Evolutionary conservation across 2,113 vertebrate species (phyloP), one percentile per base, ranked within the genome.

Genomic region (Odontophorus gujanensis): DNA sequence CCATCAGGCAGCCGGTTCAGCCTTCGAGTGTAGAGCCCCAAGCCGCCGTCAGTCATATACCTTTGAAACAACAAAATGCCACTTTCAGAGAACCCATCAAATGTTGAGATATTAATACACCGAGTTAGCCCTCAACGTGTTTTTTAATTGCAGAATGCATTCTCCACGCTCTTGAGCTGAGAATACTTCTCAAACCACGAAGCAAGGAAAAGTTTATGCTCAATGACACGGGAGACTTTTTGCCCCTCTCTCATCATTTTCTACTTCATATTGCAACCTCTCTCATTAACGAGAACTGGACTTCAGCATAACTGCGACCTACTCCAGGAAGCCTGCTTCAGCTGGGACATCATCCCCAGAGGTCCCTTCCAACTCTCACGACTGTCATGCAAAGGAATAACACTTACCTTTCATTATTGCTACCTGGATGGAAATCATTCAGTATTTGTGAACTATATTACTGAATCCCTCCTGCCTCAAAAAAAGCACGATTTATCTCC

Each of bases 1-100:
- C 98, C 98, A 80, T 99, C 99, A 0, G 99, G 99, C 65, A 99
- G 97, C n/a, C 99, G 98, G 95, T 99, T 99, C 83, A 99, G 97
- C 61, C 99, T 98, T 9, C 99, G 98, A 0, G 99, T 98, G 87
- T 99, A 99, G 79, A 99, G 98, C 66, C 99, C 98, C 96, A 99
- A 96, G 16, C 99, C 99, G 25, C 99, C 99, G 62, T 99, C 99
- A 0, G 99, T 99, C 98, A 99, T 98, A 87, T 99, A 99, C 92
- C 99, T 99, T 97, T 18, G 69, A 86, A 66, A 93, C 11, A 89
- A 32, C 48, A 24, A 34, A 55, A 58, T 0, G 18, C 18, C 30
- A 6, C 0, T 4, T 3, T 87, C 15, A 79, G 51, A 2, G 6
- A 17, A 53, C 34, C 8, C 5, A 5, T 5, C 11, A 3, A 28